Base-by-base conservation (phyloP, 2,888 invertebrate species). In the Scaptomyza polygonia region DNA sequence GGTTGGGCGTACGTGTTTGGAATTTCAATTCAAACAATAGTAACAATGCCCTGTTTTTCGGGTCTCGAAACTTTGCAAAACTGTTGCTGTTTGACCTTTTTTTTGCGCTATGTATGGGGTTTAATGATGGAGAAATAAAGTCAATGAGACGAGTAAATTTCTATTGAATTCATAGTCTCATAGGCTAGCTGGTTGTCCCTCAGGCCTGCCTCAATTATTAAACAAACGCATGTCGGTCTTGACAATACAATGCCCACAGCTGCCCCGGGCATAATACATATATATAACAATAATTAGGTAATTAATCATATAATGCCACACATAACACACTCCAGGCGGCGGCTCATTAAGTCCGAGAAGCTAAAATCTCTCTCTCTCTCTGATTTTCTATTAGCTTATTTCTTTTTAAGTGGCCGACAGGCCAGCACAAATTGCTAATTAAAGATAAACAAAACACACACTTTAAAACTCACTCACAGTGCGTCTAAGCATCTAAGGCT, bases 381-480 rank as follows among this genome's bases (percentile, higher is more conserved):
- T 9, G 12, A n/a, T n/a, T n/a, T 3, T 21, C 21, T 21, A 21
- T n/a, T n/a, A n/a, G n/a, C n/a, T n/a, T 21, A 21, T 21, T 4
- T 14, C 27, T 3, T 25, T 12, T 12, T 1, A 9, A 8, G 18
- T 42, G 52, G 36, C 30, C 65, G 25, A 32, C 3, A 51, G 27
- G 8, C 25, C 25, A 59, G 47, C 64, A 56, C 67, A 69, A 71
- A 67, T 72, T 54, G 68, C 82, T 81, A 79, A 85, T 82, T 84
- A 85, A 82, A 77, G 77, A 63, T 42, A 84, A 79, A 84, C 77
- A 79, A 73, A 77, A 74, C 79, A 74, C 73, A 74, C 79, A 74
- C 73, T 79, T 79, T 67, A 76, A 81, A 67, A 72, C 80, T 63
- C 21, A 64, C 67, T 52, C 65, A 70, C 59, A 63, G 57, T 58